These are phyloP conservation scores for Galerucella pusilla DNA, from an alignment of 2,888 invertebrate species.

Conservation along the genomic window DNA sequence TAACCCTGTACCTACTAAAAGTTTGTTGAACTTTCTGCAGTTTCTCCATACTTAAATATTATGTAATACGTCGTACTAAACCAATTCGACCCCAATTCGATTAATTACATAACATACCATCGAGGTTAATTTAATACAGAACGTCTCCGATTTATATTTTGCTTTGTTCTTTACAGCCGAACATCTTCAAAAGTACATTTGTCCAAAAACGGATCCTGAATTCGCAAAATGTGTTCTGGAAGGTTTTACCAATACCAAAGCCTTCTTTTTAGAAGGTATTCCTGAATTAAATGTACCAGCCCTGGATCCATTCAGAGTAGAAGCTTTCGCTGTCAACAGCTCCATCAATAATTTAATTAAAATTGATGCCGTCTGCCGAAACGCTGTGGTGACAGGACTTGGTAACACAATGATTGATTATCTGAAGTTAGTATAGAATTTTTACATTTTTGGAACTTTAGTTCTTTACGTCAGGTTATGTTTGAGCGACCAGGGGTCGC, in stretches of 20 bases:
- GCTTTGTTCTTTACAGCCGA: constrained; percentile 68
- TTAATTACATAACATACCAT: not conserved
- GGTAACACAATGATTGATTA: constrained; percentile 74
- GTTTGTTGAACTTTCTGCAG: not conserved
- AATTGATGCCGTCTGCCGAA: constrained; percentile 74
- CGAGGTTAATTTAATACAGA: not conserved
- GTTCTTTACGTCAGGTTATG: too few relatives aligned
- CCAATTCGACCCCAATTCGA: not conserved
- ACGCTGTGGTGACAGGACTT: constrained; percentile 74
- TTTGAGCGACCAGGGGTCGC: too few relatives aligned
- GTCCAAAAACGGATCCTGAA: constrained; percentile 73
- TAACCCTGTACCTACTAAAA: not conserved
- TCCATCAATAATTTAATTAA: constrained; percentile 74
- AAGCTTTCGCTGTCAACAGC: constrained; percentile 76
- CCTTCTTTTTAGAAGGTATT: constrained; percentile 72
- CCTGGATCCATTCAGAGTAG: constrained; percentile 77
- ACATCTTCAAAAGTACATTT: constrained; percentile 70
- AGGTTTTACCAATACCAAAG: constrained; percentile 71
- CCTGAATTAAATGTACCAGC: constrained; percentile 76
- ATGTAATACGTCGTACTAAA: not conserved
- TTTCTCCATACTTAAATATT: not conserved
- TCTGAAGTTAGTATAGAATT: constrained; percentile 69
- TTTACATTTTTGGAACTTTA: not conserved
- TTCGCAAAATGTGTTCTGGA: constrained; percentile 72
- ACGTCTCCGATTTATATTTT: not conserved